A percentile compares a stretch with the other conserved stretches of the same genome.
phyloP scores from a whole-genome alignment of 2,797 vertebrate species.

The Ceryle rudis region DNA sequence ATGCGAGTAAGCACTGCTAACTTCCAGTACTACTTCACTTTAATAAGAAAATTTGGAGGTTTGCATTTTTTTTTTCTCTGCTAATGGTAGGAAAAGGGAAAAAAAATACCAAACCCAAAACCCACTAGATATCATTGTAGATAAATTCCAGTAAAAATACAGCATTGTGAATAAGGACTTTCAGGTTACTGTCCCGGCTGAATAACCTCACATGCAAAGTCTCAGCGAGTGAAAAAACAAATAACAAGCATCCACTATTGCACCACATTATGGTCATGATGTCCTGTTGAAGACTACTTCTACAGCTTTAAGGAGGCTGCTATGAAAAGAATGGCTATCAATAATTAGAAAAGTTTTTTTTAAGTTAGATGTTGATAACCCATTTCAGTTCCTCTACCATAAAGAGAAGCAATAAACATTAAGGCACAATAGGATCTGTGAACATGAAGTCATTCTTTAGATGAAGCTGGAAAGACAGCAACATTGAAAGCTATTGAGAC shows the following conservation, averaged over 20 bases:
- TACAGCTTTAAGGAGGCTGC: neutral
- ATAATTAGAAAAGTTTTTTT: neutral
- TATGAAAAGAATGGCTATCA: neutral
- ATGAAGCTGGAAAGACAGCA: neutral
- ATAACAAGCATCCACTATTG: neutral
- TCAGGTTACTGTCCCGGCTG: neutral
- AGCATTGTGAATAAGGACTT: neutral
- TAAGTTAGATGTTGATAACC: neutral
- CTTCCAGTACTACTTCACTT: no score
- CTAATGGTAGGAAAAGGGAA: neutral
- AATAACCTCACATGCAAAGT: neutral
- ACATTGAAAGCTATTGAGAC: neutral
- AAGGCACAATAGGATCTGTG: neutral
- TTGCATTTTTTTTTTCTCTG: neutral
- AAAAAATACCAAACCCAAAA: neutral
- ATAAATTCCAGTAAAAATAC: neutral
- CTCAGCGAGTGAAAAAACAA: neutral
- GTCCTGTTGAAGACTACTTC: neutral
- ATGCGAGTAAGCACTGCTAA: neutral
- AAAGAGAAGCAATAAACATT: neutral
- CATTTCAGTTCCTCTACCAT: neutral
- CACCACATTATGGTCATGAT: neutral
- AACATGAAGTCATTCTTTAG: neutral
- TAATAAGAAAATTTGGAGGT: neutral
- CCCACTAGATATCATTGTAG: neutral